Conservation (phyloP, 2,888 invertebrate genomes). For the Ceramica pisi region DNA sequence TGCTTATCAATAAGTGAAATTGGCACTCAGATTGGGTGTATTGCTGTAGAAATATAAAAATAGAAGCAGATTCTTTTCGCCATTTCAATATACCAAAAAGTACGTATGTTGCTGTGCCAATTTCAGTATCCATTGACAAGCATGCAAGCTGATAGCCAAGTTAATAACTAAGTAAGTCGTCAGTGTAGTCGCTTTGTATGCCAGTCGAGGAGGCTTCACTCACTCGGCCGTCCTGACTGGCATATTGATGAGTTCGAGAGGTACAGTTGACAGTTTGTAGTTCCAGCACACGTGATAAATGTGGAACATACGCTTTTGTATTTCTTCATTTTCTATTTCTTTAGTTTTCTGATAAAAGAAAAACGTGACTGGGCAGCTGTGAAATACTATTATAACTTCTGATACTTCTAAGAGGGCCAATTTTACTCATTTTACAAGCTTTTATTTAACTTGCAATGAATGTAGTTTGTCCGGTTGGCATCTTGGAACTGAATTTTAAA, state of each 20-base stretch:
- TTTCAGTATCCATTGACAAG: constrained; percentile 9
- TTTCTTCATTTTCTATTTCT: constrained; percentile 18
- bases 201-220: constrained; percentile 35
- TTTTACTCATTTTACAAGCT: too few species aligned
- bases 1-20: too few species aligned
- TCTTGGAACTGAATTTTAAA: too few species aligned
- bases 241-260: constrained; percentile 49
- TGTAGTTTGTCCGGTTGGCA: too few species aligned
- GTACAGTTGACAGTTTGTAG: constrained; percentile 31
- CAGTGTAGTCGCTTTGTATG: constrained; percentile 51
- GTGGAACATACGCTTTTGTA: constrained; percentile 11
- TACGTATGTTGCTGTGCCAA: background rate
- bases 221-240: constrained; percentile 44
- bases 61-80: too few species aligned
- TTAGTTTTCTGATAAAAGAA: constrained; percentile 9
- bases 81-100: background rate
- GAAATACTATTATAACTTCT: too few species aligned
- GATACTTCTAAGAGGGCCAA: too few species aligned
- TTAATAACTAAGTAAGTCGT: constrained; percentile 45
- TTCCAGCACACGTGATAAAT: constrained; percentile 29
- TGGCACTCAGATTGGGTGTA: too few species aligned
- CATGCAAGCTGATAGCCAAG: constrained; percentile 11
- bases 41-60: too few species aligned
- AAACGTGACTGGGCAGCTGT: background rate
- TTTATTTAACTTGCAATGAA: too few species aligned